phyloP scores from a whole-genome alignment of 1,140 invertebrate species.

The Diploscapter pachys region DNA sequence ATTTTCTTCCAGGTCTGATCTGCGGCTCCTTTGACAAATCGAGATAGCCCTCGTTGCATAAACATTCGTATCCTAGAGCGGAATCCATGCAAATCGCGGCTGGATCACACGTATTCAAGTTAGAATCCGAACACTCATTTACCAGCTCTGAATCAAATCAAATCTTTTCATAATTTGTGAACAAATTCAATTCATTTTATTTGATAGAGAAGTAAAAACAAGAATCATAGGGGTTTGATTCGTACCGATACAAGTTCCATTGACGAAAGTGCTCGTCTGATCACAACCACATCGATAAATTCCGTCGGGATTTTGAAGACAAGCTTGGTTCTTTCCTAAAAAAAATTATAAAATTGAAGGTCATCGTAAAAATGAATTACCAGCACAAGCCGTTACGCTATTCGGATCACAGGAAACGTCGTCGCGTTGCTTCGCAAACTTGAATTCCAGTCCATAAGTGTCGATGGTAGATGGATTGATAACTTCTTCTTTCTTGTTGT shows the following conservation, averaged over 20 bases:
- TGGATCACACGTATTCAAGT: slow-evolving; percentile 55
- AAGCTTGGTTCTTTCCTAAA: too few species aligned
- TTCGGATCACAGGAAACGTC: too few species aligned
- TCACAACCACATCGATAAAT: slow-evolving; percentile 33
- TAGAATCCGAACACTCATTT: slow-evolving; percentile 46
- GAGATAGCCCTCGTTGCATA: slow-evolving; percentile 59
- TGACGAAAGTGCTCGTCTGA: slow-evolving; percentile 11
- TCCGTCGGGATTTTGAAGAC: slow-evolving; percentile 29
- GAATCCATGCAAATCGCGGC: slow-evolving; percentile 59
- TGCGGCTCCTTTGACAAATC: slow-evolving; percentile 50
- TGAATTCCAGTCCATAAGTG: too few species aligned
- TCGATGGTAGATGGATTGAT: too few species aligned
- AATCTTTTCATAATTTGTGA: background rate
- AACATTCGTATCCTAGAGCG: slow-evolving; percentile 56
- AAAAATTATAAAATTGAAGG: too few species aligned
- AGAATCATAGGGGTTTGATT: background rate
- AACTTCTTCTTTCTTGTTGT: too few species aligned
- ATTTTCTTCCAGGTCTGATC: slow-evolving; percentile 46
- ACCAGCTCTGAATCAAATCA: slow-evolving; percentile 38
- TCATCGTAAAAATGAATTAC: too few species aligned
- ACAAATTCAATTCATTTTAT: background rate
- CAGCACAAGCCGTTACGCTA: too few species aligned
- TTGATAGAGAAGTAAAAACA: background rate
- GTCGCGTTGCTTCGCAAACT: too few species aligned
- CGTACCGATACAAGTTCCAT: slow-evolving; percentile 37